Evolutionary conservation across 1,140 invertebrate species (phyloP).

Genomic region (Drosophila kurseongensis): DNA sequence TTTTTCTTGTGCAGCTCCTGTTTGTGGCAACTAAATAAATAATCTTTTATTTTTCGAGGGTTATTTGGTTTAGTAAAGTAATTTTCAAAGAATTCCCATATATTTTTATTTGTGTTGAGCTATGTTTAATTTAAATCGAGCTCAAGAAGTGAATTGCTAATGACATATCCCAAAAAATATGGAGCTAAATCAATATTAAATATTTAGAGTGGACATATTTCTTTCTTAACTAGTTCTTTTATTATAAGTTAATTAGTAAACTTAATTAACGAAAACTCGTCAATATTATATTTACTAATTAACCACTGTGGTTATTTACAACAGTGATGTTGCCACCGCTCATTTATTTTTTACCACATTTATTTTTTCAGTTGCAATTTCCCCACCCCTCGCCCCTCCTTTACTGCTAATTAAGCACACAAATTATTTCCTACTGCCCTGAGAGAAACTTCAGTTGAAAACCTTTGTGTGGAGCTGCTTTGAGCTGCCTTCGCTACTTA

Average conservation of each 20-base stretch:
- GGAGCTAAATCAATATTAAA: too few relatives aligned
- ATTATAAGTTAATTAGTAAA: too few relatives aligned
- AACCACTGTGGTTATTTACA: too few relatives aligned
- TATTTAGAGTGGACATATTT: too few relatives aligned
- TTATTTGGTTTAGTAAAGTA: not conserved
- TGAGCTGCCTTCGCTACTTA: conserved; percentile 22
- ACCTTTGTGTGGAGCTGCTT: conserved; percentile 38
- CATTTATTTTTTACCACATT: not conserved
- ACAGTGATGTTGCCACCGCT: not conserved
- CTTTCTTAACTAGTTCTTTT: too few relatives aligned
- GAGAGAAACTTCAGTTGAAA: conserved; percentile 35
- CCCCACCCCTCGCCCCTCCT: not conserved
- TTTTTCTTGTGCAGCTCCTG: not conserved
- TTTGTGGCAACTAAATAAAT: conserved; percentile 18
- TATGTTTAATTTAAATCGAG: too few relatives aligned
- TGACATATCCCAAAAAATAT: too few relatives aligned
- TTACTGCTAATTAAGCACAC: conserved; percentile 59
- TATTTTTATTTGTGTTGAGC: too few relatives aligned
- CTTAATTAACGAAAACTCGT: too few relatives aligned
- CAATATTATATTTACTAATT: too few relatives aligned
- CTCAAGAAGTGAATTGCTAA: too few relatives aligned
- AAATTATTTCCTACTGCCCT: conserved; percentile 46
- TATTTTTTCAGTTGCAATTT: too few relatives aligned
- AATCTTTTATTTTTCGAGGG: not conserved
- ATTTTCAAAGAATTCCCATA: not conserved